phyloP scores from a whole-genome alignment of 2,113 vertebrate genomes.

The Nannospalax galili region DNA sequence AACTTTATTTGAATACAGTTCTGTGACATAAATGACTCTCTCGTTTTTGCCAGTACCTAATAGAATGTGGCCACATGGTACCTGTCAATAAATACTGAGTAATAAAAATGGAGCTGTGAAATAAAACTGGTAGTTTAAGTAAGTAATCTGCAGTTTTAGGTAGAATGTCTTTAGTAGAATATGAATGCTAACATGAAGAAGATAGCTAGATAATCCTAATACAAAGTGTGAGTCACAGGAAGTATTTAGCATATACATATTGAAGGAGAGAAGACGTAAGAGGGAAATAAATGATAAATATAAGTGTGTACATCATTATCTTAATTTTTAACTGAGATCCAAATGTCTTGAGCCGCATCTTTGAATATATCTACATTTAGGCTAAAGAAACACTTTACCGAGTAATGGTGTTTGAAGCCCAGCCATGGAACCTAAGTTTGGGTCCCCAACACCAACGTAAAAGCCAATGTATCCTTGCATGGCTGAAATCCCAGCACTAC shows the following conservation, averaged over 20 bases:
- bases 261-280: background rate
- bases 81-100: background rate
- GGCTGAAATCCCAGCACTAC: too few species aligned
- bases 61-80: background rate
- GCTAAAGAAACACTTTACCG: too few species aligned
- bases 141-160: background rate
- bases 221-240: background rate
- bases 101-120: background rate
- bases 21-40: background rate
- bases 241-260: background rate
- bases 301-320: background rate
- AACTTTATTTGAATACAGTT: background rate
- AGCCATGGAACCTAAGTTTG: background rate
- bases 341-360: background rate
- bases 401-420: background rate
- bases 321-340: background rate
- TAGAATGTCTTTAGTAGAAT: background rate
- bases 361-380: background rate
- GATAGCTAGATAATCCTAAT: background rate
- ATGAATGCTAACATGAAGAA: background rate
- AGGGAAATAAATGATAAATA: conserved; percentile 10
- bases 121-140: conserved; percentile 20
- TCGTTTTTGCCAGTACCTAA: background rate
- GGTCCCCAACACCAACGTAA: background rate
- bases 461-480: too few species aligned